These are phyloP conservation scores for Heterodera filipjevi DNA, from an alignment of 2,888 invertebrate species.

Conservation along the genomic window DNA sequence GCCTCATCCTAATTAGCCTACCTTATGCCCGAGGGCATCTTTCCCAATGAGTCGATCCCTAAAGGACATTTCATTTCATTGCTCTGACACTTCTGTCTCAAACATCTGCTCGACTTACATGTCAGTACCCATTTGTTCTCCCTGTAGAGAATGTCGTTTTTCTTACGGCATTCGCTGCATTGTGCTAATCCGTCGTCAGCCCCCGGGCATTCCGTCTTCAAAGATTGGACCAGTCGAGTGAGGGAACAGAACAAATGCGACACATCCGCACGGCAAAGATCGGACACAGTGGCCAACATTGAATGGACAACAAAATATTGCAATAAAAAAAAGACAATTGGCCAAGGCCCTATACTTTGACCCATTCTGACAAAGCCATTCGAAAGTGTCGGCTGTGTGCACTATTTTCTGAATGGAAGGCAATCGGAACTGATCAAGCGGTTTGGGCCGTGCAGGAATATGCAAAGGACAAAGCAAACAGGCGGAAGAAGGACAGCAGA, in stretches of 20 bases:
- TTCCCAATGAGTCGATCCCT: conserved; percentile 65
- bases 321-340: neutral
- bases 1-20: neutral
- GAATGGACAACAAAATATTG: neutral
- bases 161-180: conserved; percentile 53
- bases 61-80: neutral
- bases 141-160: conserved; percentile 42
- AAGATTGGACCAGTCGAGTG: conserved; percentile 42
- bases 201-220: conserved; percentile 40
- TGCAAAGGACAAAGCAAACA: conserved; percentile 34
- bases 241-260: conserved; percentile 56
- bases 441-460: conserved; percentile 49
- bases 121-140: conserved; percentile 54
- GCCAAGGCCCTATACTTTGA: conserved; percentile 21
- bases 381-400: conserved; percentile 41
- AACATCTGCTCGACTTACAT: conserved; percentile 41
- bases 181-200: conserved; percentile 34
- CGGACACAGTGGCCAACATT: conserved; percentile 38
- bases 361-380: conserved; percentile 43
- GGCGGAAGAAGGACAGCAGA: neutral
- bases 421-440: conserved; percentile 62
- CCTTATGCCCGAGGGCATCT: conserved; percentile 62
- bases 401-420: conserved; percentile 51
- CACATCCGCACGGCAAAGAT: conserved; percentile 49
- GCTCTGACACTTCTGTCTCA: neutral